A percentile compares a stretch with the other conserved stretches of the same genome.
Evolutionary conservation across 2,888 invertebrate species (phyloP).

Genomic region (Rhyacophila evoluta): DNA sequence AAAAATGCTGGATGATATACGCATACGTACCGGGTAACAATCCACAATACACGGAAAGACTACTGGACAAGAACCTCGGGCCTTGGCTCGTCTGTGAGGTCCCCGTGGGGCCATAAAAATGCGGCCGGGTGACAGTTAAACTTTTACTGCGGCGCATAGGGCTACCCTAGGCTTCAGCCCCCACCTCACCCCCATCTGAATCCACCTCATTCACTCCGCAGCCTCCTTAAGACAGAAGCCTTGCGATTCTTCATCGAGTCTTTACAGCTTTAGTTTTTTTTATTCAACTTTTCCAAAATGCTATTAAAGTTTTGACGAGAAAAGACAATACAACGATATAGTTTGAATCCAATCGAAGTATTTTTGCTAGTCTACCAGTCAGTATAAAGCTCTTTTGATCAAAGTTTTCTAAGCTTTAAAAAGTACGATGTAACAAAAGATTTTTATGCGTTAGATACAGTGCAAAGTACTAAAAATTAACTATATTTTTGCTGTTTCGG

Average conservation of each 20-base stretch:
- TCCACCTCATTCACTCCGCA: background rate
- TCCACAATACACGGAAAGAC: conserved; percentile 9
- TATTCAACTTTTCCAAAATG: conserved; percentile 2
- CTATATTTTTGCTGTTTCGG: too few species aligned
- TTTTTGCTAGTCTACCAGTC: background rate
- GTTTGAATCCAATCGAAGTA: conserved; percentile 9
- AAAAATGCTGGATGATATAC: background rate
- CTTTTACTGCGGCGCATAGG: conserved; percentile 51
- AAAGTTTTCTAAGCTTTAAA: background rate
- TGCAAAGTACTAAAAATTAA: too few species aligned
- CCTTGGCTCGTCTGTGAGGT: conserved; percentile 44
- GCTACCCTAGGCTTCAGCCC: conserved; percentile 23
- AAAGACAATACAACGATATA: background rate
- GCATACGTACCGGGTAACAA: background rate
- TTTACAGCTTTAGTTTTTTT: conserved; percentile 13
- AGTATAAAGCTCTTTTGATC: background rate
- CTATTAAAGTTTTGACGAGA: conserved; percentile 22
- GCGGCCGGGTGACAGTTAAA: conserved; percentile 54
- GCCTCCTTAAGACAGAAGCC: background rate
- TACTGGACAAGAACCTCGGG: background rate
- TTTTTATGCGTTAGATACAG: too few species aligned
- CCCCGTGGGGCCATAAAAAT: conserved; percentile 52
- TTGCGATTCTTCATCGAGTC: conserved; percentile 15
- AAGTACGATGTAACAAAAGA: too few species aligned
- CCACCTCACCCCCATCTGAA: background rate